phyloP scores from a whole-genome alignment of 2,888 invertebrate species.

The Cotesia congregata region DNA sequence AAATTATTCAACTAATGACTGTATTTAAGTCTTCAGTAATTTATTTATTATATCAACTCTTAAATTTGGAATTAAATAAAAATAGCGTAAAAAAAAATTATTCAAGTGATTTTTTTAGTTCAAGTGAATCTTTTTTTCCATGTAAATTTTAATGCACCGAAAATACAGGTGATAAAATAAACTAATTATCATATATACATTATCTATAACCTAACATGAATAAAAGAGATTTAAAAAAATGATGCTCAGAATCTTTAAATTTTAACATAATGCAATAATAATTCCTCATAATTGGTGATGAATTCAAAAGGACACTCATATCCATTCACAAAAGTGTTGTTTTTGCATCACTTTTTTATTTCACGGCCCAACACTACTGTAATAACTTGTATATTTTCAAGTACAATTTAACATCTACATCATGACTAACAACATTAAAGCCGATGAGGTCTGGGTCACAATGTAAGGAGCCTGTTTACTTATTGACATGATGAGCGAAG shows the following conservation, averaged over 20 bases:
- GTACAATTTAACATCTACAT: background rate
- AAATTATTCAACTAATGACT: too few species aligned
- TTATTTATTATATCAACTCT: too few species aligned
- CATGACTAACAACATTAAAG: background rate
- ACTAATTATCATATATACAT: background rate
- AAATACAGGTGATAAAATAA: background rate
- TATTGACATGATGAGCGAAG: constrained; percentile 22
- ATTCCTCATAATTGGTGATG: background rate
- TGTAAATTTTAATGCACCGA: too few species aligned
- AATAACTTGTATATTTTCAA: constrained; percentile 2
- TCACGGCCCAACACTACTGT: background rate
- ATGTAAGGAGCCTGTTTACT: constrained; percentile 19
- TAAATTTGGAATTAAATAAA: too few species aligned
- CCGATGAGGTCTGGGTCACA: constrained; percentile 36
- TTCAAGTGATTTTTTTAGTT: too few species aligned
- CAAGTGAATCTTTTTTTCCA: too few species aligned
- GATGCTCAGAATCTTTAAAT: background rate
- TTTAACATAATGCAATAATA: background rate
- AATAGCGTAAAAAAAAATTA: too few species aligned
- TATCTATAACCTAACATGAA: background rate
- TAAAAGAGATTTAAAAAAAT: background rate
- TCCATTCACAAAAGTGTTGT: background rate
- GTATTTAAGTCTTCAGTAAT: too few species aligned
- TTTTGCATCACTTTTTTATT: constrained; percentile 7
- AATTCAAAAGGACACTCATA: background rate